Evolutionary conservation across 2,888 invertebrate species (phyloP).

Genomic region (Perizoma affinitatum): DNA sequence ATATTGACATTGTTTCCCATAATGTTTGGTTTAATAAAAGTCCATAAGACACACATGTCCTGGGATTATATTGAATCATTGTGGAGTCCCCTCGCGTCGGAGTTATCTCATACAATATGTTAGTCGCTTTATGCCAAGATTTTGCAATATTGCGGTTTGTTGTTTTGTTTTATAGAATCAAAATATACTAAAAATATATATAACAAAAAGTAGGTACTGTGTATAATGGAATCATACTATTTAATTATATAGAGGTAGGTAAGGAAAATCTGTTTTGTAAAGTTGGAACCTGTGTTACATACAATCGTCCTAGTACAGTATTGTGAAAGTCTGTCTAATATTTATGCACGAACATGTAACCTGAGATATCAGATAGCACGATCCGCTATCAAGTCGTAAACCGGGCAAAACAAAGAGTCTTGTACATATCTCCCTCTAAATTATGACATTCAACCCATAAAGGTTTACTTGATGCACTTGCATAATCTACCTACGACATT

Average conservation of each 20-base stretch:
- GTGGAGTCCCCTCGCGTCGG: slow-evolving; percentile 52
- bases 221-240: no score
- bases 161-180: neutral
- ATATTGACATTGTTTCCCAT: slow-evolving; percentile 13
- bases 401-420: slow-evolving; percentile 64
- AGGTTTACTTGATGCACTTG: slow-evolving; percentile 51
- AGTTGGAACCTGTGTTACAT: no score
- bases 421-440: slow-evolving; percentile 62
- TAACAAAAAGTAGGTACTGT: no score
- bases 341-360: slow-evolving; percentile 16
- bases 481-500: slow-evolving; percentile 35
- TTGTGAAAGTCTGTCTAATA: neutral
- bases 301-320: no score
- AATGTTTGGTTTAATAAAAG: slow-evolving; percentile 71
- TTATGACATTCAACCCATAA: slow-evolving; percentile 60
- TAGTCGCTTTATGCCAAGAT: slow-evolving; percentile 8
- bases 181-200: no score
- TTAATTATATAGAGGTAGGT: no score
- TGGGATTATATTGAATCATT: slow-evolving; percentile 75
- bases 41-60: slow-evolving; percentile 72
- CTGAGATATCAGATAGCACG: slow-evolving; percentile 38
- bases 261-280: no score
- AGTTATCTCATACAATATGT: slow-evolving; percentile 22
- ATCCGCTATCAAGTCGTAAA: slow-evolving; percentile 56
- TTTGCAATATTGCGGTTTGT: slow-evolving; percentile 15